Evolutionary conservation across 1,140 invertebrate species (phyloP), one percentile per base, ranked within the genome.

Genomic region (Diorhabda carinulata): DNA sequence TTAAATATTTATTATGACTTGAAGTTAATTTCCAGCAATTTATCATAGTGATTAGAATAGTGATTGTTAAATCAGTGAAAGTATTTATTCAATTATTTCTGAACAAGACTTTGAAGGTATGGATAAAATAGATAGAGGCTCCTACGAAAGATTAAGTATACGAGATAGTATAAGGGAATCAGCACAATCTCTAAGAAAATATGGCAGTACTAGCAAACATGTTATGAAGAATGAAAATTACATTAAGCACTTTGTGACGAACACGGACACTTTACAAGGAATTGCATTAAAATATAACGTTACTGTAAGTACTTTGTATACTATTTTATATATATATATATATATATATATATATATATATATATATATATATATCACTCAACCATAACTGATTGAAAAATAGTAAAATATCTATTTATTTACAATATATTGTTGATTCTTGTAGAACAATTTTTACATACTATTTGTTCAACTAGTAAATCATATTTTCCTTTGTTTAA

Each of bases 201-300:
- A 96, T 82, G 94, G 94, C 59, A 95, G 92, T 77, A 95, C 92
- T 56, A 90, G 90, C 71, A 92, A 87, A 82, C 82, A 86, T 78
- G 79, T 85, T 72, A 82, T 82, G 25, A 73, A 69, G 64, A 74
- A 87, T 76, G 90, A 92, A 77, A 88, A 87, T 74, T 87, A 90
- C 74, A 85, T 96, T 67, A 92, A 93, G 81, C 94, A 97, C 81
- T 84, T 84, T 57, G 88, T 97, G 68, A 82, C 86, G 43, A 87
- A 90, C 78, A 88, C 87, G 10, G 95, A 97, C 81, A 97, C 95
- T n/a, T 83, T 97, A 68, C 93, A 95, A 85, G 94, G 95, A 75
- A 90, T 97, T 73, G 93, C 95, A 41, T 85, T 97, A 44, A 95
- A 93, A 87, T 96, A 96, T 84, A 91, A 92, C 78, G 91, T 93